These are phyloP conservation scores for Danio tinwini DNA, from an alignment of 2,797 vertebrate genomes.

Conservation along the genomic window DNA sequence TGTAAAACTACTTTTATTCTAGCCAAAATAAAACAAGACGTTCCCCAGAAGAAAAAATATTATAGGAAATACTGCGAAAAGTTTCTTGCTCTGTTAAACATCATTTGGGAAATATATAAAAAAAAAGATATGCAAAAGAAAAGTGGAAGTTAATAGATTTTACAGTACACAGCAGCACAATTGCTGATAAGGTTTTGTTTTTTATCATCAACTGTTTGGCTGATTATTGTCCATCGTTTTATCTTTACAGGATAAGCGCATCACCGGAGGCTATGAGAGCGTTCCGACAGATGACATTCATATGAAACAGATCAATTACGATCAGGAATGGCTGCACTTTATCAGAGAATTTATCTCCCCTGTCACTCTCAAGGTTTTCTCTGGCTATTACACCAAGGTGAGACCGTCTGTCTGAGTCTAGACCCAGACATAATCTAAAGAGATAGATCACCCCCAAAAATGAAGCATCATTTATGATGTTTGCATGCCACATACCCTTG, in stretches of 20 bases:
- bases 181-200: not conserved
- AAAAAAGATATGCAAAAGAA: too few relatives aligned
- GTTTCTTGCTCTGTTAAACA: too few relatives aligned
- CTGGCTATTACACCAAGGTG: constrained; percentile 97
- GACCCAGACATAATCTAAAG: constrained; percentile 2
- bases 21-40: too few relatives aligned
- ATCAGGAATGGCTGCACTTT: constrained; percentile 97
- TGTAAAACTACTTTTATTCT: too few relatives aligned
- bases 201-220: constrained; percentile 6
- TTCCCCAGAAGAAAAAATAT: too few relatives aligned
- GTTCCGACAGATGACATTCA: constrained; percentile 99
- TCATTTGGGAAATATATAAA: too few relatives aligned
- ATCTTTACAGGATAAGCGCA: constrained; percentile 87
- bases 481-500: too few relatives aligned
- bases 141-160: not conserved
- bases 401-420: not conserved
- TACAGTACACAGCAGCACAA: not conserved
- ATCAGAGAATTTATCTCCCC: constrained; percentile 97
- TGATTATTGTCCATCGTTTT: constrained; percentile 42
- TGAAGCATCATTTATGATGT: too few relatives aligned
- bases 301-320: constrained; percentile 92
- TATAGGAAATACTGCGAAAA: too few relatives aligned
- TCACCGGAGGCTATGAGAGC: constrained; percentile 95
- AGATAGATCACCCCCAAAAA: too few relatives aligned
- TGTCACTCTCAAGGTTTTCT: constrained; percentile 94